These are phyloP conservation scores for Bimastos eiseni DNA, from an alignment of 2,888 invertebrate genomes.

Conservation along the genomic window DNA sequence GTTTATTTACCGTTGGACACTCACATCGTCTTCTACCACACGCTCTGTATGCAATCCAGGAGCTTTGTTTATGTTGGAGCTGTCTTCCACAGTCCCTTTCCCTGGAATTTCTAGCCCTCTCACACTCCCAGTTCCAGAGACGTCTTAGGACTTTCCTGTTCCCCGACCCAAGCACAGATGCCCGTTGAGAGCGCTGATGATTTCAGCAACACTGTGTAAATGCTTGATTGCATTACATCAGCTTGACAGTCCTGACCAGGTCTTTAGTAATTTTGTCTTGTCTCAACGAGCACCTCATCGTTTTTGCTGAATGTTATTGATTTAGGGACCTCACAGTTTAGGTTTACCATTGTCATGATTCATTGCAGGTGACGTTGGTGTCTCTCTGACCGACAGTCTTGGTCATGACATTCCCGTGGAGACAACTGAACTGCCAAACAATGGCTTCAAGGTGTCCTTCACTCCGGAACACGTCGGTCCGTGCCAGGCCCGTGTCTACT, in stretches of 20 bases:
- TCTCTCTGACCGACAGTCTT: constrained; percentile 66
- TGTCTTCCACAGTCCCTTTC: too few relatives aligned
- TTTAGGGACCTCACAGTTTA: neutral
- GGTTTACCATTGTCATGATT: neutral
- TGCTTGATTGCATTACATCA: too few relatives aligned
- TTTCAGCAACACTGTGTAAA: too few relatives aligned
- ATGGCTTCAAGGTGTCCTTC: constrained; percentile 60
- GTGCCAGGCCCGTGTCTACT: constrained; percentile 60
- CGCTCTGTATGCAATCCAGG: too few relatives aligned
- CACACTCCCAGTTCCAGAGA: too few relatives aligned
- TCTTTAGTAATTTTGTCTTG: neutral
- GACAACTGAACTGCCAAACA: constrained; percentile 70
- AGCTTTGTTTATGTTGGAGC: too few relatives aligned
- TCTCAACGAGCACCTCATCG: neutral
- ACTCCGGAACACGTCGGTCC: constrained; percentile 57
- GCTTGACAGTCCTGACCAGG: neutral
- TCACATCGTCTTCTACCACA: too few relatives aligned
- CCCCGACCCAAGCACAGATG: too few relatives aligned
- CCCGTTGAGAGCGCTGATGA: too few relatives aligned
- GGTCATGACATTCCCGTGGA: constrained; percentile 71
- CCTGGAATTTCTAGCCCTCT: too few relatives aligned
- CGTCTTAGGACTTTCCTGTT: too few relatives aligned
- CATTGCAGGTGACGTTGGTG: constrained; percentile 64
- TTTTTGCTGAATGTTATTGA: neutral
- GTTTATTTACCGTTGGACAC: too few relatives aligned